Evolutionary conservation across 2,797 vertebrate species (phyloP).

Genomic region (Notamacropus eugenii): DNA sequence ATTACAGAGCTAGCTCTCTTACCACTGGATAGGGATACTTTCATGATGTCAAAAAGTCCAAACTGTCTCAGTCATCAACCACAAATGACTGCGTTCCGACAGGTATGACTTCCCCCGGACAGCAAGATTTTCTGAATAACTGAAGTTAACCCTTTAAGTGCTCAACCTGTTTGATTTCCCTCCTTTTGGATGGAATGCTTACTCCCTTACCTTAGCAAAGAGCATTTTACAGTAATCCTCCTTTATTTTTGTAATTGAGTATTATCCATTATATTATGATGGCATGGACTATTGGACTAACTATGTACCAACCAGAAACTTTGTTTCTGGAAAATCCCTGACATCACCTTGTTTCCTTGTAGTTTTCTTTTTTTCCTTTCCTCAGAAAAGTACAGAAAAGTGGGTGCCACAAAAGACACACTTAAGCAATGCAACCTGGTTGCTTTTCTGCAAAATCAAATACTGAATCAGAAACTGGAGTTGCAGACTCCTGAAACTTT

Average conservation of each 20-base stretch:
- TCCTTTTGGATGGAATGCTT: background rate
- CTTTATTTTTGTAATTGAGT: background rate
- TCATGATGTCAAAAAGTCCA: background rate
- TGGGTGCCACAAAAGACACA: background rate
- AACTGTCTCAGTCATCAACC: background rate
- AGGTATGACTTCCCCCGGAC: background rate
- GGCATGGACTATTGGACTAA: background rate
- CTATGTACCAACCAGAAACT: background rate
- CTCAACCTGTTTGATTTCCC: background rate
- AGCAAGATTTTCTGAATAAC: slow-evolving; percentile 1
- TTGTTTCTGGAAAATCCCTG: background rate
- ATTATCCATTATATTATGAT: background rate
- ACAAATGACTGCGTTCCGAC: background rate
- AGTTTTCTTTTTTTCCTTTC: background rate
- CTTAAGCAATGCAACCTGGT: background rate
- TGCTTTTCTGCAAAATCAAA: slow-evolving; percentile 19
- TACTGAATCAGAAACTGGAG: background rate
- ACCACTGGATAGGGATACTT: background rate
- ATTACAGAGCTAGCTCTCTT: background rate
- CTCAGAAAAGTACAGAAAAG: background rate
- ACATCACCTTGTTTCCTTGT: background rate
- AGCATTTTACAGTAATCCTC: background rate
- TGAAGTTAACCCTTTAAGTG: background rate
- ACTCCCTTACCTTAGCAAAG: background rate
- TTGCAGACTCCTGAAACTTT: background rate